phyloP scores from a whole-genome alignment of 92 coral and sea anemone genomes.

The Bergia sp. region DNA sequence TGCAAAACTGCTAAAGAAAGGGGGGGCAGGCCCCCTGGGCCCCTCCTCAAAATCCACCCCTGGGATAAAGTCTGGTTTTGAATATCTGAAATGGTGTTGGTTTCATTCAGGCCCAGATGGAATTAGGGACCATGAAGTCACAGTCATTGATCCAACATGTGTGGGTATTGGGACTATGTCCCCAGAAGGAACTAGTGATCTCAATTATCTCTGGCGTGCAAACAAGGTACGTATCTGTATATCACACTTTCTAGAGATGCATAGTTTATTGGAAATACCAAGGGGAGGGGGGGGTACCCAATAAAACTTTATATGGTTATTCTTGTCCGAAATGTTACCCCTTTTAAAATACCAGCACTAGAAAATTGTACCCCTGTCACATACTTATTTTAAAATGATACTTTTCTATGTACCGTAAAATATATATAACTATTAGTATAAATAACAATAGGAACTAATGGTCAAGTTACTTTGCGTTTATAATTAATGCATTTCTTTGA shows the following conservation, averaged over 20 bases:
- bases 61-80: too few species aligned
- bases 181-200: constrained; percentile 94
- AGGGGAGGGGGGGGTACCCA: background rate
- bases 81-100: background rate
- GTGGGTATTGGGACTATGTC: constrained; percentile 98
- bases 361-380: too few species aligned
- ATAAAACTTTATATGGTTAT: background rate
- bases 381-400: too few species aligned
- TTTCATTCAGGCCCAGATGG: constrained; percentile 90
- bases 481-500: too few species aligned
- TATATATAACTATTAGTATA: too few species aligned
- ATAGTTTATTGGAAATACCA: background rate
- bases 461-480: too few species aligned
- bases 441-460: too few species aligned
- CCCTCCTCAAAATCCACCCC: too few species aligned
- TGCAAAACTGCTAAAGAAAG: too few species aligned
- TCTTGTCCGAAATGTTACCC: background rate
- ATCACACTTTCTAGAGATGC: background rate
- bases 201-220: constrained; percentile 90
- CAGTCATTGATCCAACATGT: constrained; percentile 79
- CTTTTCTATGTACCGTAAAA: too few species aligned
- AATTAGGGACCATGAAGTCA: constrained; percentile 77
- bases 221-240: constrained; percentile 61
- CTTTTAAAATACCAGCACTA: too few species aligned
- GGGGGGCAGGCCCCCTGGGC: too few species aligned